Evolutionary conservation across 2,888 invertebrate species (phyloP).

Genomic region (Papilio demoleus): DNA sequence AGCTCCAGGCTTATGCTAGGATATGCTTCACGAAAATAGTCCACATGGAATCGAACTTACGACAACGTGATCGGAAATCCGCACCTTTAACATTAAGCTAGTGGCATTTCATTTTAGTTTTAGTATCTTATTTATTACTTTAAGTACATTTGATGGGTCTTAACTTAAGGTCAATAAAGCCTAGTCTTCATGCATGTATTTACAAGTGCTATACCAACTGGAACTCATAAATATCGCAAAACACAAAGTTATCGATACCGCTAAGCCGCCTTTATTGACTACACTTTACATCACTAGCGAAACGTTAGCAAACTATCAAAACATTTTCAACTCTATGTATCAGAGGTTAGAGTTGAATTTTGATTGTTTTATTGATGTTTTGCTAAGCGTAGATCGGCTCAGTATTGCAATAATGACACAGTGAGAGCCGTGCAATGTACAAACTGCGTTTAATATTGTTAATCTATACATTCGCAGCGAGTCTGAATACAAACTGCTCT

Average conservation of each 20-base stretch:
- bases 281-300: slow-evolving; percentile 60
- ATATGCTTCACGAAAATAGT: too few species aligned
- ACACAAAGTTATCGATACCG: slow-evolving; percentile 79
- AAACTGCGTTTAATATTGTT: slow-evolving; percentile 68
- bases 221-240: slow-evolving; percentile 75
- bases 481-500: slow-evolving; percentile 63
- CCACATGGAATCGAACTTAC: too few species aligned
- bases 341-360: slow-evolving; percentile 49
- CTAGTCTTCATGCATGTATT: slow-evolving; percentile 50
- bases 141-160: neutral
- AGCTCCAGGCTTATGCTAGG: too few species aligned
- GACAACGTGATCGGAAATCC: too few species aligned
- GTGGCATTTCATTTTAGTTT: too few species aligned
- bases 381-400: slow-evolving; percentile 57
- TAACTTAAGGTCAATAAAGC: slow-evolving; percentile 2
- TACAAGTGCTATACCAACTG: slow-evolving; percentile 69
- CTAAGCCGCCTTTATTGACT: slow-evolving; percentile 80
- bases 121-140: neutral
- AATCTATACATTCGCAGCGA: slow-evolving; percentile 64
- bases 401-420: slow-evolving; percentile 72
- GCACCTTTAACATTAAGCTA: too few species aligned
- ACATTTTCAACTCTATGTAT: slow-evolving; percentile 50
- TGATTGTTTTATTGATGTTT: slow-evolving; percentile 48
- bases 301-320: slow-evolving; percentile 50
- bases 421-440: slow-evolving; percentile 65